Evolutionary conservation across 2,113 vertebrate species (phyloP), one percentile per base, ranked within the genome.

Genomic region (Heterotilapia buettikoferi): DNA sequence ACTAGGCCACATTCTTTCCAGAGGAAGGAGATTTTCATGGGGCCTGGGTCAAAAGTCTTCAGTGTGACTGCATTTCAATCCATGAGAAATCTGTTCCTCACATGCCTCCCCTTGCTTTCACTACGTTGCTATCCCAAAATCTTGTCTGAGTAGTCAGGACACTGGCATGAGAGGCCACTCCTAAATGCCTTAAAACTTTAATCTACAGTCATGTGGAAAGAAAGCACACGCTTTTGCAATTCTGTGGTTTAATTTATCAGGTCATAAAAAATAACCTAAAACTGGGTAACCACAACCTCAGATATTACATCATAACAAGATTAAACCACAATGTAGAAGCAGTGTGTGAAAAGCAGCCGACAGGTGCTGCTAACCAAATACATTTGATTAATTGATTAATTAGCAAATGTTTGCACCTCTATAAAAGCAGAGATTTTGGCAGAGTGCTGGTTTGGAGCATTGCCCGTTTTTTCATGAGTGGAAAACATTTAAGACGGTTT

Each of bases 1-100:
- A 83, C 29, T 68, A 40, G 85, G 84, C 84, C 78, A 90, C 93
- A 96, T 95, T 96, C 94, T 95, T 96, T 95, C 95, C 94, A 93
- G 86, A 94, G 93, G 92, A 96, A 95, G 90, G 90, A 92, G 93
- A 84, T 86, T 94, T 95, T 91, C 26, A 71, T 88, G 92, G 86
- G 91, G 86, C 86, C 89, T 83, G 89, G 95, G 94, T 95, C 91
- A 94, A 92, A 95, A 91, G 94, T 94, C 91, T 90, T 82, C 53
- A 88, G 87, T 91, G 88, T 80, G 90, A 89, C 94, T 92, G 84
- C 50, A 9, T 80, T 86, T 84, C 84, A 90, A 91, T 91, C 83
- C 94, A 93, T 96, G 94, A 94, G 95, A 96, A 96, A 90, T 93
- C 88, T 90, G 85, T 92, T 91, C 83, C 80, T 92, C 89, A 56